Evolutionary conservation across 2,888 invertebrate species (phyloP).

Genomic region (Xestobium rufovillosum): DNA sequence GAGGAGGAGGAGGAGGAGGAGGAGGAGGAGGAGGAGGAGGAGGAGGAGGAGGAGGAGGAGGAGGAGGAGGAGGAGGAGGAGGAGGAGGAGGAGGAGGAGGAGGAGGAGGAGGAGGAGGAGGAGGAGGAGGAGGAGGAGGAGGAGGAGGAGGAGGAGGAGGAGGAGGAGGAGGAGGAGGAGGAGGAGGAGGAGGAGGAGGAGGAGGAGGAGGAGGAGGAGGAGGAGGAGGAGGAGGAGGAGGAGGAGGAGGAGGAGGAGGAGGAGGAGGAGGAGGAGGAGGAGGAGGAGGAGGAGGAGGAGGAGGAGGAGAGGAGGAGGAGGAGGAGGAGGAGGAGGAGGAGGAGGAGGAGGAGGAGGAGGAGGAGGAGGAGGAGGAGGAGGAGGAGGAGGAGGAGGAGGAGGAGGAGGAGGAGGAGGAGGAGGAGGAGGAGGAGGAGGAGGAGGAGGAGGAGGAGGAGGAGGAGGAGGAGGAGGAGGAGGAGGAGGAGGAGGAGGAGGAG

Average conservation of each 20-base stretch:
- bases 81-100: constrained; percentile 10
- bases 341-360: constrained; percentile 7
- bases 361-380: constrained; percentile 3
- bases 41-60: constrained; percentile 1
- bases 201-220: constrained; percentile 7
- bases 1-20: constrained; percentile 10
- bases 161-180: constrained; percentile 4
- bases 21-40: constrained; percentile 12
- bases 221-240: constrained; percentile 6
- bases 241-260: constrained; percentile 8
- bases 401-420: too few species aligned
- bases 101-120: constrained; percentile 16
- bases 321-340: constrained; percentile 17
- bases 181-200: constrained; percentile 8
- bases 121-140: constrained; percentile 6
- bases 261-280: constrained; percentile 13
- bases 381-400: constrained; percentile 18
- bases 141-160: constrained; percentile 9
- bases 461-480: too few species aligned
- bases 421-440: too few species aligned
- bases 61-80: background rate
- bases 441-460: too few species aligned
- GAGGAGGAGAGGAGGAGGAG: constrained; percentile 14
- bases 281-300: constrained; percentile 5
- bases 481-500: background rate